Conservation (phyloP, 1,140 invertebrate species). For the Calephelis virginiensis region DNA sequence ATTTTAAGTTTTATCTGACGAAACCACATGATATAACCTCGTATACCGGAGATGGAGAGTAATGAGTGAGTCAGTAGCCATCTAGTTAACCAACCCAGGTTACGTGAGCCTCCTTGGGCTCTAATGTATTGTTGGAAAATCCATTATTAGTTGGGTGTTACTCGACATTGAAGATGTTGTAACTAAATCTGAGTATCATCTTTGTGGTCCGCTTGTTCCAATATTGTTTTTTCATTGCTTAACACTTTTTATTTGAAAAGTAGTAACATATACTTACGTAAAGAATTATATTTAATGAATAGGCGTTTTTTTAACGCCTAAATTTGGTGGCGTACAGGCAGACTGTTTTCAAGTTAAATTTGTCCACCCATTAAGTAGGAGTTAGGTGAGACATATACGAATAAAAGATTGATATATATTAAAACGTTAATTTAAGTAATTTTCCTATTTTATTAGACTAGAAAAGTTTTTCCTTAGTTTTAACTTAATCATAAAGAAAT, state of each 20-base stretch:
- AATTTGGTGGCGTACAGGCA: too few species aligned
- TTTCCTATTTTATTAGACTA: too few species aligned
- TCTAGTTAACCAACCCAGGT: not conserved
- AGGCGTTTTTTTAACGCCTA: too few species aligned
- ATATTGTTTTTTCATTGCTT: not conserved
- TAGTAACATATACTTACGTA: too few species aligned
- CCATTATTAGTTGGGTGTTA: constrained; percentile 1
- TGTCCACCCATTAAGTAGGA: too few species aligned
- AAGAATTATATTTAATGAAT: too few species aligned
- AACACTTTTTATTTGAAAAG: not conserved
- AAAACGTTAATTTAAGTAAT: too few species aligned
- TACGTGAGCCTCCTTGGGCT: constrained; percentile 9
- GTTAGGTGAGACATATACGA: too few species aligned
- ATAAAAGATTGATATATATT: too few species aligned
- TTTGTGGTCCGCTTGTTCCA: not conserved
- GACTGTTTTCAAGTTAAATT: too few species aligned
- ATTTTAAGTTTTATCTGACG: not conserved
- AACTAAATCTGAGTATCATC: not conserved
- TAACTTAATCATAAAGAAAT: too few species aligned
- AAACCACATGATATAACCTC: constrained; percentile 2
- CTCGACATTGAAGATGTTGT: constrained; percentile 1
- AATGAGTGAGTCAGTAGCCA: not conserved
- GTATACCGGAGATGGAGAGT: not conserved
- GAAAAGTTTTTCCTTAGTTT: too few species aligned
- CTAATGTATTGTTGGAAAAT: constrained; percentile 15